Percentiles rank a stretch among this genome's conserved stretches.
Conservation (phyloP, 2,113 vertebrate species). For the Scophthalmus maximus region DNA sequence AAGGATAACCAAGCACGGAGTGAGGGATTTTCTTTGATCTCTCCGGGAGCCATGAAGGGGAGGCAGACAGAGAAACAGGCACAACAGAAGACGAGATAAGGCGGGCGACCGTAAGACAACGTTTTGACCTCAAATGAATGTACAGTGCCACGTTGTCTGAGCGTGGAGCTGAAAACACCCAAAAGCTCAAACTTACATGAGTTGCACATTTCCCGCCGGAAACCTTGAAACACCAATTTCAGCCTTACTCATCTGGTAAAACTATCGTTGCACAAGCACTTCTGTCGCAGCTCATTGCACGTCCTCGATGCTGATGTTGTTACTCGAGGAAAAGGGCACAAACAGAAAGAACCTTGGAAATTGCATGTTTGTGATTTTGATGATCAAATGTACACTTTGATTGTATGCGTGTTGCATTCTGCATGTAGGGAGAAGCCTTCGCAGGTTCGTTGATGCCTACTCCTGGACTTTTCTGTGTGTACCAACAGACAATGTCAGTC, state of each 20-base stretch:
- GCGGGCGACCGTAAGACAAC: conserved; percentile 1
- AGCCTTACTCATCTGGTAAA: too few species aligned
- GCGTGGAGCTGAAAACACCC: too few species aligned
- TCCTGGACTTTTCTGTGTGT: neutral
- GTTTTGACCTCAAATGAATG: conserved; percentile 7
- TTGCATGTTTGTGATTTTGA: neutral
- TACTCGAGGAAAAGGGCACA: too few species aligned
- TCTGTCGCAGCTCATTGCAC: too few species aligned
- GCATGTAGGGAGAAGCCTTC: neutral
- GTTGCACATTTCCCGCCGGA: neutral
- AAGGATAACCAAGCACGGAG: conserved; percentile 29
- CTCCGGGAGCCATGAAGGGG: neutral
- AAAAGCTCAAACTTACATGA: neutral
- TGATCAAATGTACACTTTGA: neutral
- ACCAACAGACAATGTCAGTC: conserved; percentile 1
- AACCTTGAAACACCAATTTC: too few species aligned
- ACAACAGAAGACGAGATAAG: conserved; percentile 16
- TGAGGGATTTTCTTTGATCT: conserved; percentile 27
- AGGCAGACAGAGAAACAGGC: conserved; percentile 1
- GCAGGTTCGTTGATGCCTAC: too few species aligned
- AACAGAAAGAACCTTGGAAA: neutral
- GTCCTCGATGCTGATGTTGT: neutral
- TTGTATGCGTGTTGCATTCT: neutral
- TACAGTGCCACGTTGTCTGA: too few species aligned
- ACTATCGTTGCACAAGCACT: too few species aligned